phyloP scores from a whole-genome alignment of 2,797 vertebrate genomes.

The Prionace glauca region DNA sequence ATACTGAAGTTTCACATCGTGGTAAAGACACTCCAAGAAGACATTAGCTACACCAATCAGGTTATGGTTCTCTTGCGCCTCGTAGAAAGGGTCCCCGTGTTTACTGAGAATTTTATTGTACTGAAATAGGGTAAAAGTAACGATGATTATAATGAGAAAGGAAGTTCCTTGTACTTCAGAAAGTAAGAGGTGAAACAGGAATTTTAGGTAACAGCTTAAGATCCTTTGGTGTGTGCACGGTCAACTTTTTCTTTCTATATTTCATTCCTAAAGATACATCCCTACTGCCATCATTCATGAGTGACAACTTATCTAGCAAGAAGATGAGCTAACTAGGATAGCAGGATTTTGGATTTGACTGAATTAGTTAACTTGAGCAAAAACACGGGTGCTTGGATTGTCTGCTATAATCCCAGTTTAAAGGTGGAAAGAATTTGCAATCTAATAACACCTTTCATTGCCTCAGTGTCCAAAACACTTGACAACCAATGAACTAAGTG shows the following conservation, averaged over 20 bases:
- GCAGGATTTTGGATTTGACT: background rate
- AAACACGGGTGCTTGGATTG: background rate
- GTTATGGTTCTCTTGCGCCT: conserved; percentile 96
- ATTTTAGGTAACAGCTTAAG: background rate
- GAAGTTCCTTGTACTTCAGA: background rate
- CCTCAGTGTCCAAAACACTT: background rate
- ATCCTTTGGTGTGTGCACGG: no score
- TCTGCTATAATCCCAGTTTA: background rate
- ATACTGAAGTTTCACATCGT: conserved; percentile 87
- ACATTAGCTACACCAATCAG: conserved; percentile 93
- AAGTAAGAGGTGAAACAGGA: background rate
- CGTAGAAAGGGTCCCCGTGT: conserved; percentile 84
- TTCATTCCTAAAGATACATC: background rate
- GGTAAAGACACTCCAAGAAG: conserved; percentile 91
- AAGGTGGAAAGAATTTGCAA: background rate
- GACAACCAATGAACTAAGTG: background rate
- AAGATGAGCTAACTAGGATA: background rate
- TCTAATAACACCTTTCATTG: no score
- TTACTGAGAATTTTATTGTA: conserved; percentile 65
- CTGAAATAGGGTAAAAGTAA: conserved; percentile 51
- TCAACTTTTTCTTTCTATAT: background rate
- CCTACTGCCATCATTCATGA: background rate
- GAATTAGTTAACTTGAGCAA: background rate
- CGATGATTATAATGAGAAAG: background rate
- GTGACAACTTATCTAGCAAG: background rate